phyloP scores from a whole-genome alignment of 2,113 vertebrate genomes.

The Triplophysa rosa region DNA sequence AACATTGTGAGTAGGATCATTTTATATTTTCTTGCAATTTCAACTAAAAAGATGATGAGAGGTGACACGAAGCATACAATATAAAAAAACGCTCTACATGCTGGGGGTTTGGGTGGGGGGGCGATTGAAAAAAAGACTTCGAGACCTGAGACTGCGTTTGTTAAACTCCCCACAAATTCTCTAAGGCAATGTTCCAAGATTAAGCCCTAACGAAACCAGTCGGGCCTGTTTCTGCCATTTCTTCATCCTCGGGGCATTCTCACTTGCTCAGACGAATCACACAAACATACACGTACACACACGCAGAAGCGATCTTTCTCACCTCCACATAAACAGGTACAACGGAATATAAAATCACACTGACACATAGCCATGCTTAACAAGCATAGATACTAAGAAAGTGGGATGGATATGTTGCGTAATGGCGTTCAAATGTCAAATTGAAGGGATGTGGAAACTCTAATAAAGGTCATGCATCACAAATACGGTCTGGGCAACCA shows the following conservation, averaged over 20 bases:
- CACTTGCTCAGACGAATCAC: slow-evolving; percentile 59
- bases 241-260: slow-evolving; percentile 60
- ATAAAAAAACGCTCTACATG: slow-evolving; percentile 19
- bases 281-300: slow-evolving; percentile 24
- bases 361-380: slow-evolving; percentile 34
- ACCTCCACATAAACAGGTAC: slow-evolving; percentile 4
- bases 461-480: slow-evolving; percentile 46
- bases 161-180: slow-evolving; percentile 63
- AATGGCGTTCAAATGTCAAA: slow-evolving; percentile 12
- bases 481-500: slow-evolving; percentile 12
- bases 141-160: slow-evolving; percentile 59
- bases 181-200: slow-evolving; percentile 63
- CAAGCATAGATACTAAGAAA: neutral
- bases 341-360: slow-evolving; percentile 35
- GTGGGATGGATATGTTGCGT: too few species aligned
- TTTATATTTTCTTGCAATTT: slow-evolving; percentile 7
- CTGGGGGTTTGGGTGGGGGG: slow-evolving; percentile 24
- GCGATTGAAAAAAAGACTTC: slow-evolving; percentile 38
- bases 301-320: neutral
- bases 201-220: slow-evolving; percentile 65
- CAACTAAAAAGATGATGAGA: slow-evolving; percentile 5
- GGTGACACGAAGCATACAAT: slow-evolving; percentile 12
- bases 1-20: neutral
- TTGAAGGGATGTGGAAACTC: slow-evolving; percentile 38
- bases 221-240: slow-evolving; percentile 61